Evolutionary conservation across 2,888 invertebrate species (phyloP).

Genomic region (Ormyrus nitidulus): DNA sequence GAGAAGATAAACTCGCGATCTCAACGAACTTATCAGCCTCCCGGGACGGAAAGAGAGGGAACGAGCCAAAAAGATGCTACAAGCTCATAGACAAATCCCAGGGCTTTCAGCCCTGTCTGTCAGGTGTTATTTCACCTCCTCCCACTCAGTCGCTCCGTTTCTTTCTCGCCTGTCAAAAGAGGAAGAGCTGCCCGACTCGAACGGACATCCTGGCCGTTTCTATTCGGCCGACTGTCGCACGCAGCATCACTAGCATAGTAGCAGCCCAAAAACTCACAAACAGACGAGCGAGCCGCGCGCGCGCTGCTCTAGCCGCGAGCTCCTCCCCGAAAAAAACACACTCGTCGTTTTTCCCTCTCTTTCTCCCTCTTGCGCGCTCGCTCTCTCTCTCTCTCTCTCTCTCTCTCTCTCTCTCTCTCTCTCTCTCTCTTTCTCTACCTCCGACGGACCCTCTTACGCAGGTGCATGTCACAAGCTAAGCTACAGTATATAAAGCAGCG

Average conservation of each 20-base stretch:
- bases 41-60: not conserved
- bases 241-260: no score
- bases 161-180: constrained; percentile 12
- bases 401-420: no score
- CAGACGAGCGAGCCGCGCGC: not conserved
- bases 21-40: not conserved
- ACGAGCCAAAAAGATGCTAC: constrained; percentile 12
- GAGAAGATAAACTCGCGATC: not conserved
- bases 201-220: constrained; percentile 45
- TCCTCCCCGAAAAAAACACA: constrained; percentile 37
- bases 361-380: no score
- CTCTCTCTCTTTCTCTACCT: no score
- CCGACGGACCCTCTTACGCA: not conserved
- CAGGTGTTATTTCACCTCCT: constrained; percentile 17
- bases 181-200: constrained; percentile 41
- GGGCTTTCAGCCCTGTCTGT: constrained; percentile 18
- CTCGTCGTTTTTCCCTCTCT: not conserved
- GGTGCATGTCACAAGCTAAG: not conserved
- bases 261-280: not conserved
- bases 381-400: no score
- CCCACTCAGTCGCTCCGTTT: not conserved
- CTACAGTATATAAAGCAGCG: no score
- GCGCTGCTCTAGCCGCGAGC: constrained; percentile 15
- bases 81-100: not conserved
- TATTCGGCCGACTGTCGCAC: not conserved